Base-by-base conservation (phyloP, 2,797 vertebrate genomes). In the Notolepis coatsorum region DNA sequence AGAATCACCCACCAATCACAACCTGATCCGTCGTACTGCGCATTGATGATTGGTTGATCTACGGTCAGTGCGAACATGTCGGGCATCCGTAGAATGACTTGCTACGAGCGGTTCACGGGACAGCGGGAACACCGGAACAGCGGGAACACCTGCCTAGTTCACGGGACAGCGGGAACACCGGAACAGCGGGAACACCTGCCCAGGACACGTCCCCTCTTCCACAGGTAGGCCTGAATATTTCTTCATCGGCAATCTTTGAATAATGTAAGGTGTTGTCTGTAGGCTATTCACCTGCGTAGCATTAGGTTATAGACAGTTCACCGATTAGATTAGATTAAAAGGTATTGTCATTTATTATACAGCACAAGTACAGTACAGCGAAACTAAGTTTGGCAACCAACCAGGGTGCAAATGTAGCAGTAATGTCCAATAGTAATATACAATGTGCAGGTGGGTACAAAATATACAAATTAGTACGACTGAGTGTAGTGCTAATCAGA, bases 1-100 rank as follows among this genome's bases (percentile, higher is more conserved):
- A 25, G 4, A 12, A 64, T 48, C 12, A 20, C 15, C 21, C 50
- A 35, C 81, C 90, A 89, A 88, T 91, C 79, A 87, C 65, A 66
- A 30, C 21, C 37, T 24, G 59, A 73, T 59, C 75, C 62, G 77
- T 80, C 65, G 72, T 68, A 77, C 76, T 80, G n/a, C 68, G 67
- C 71, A 50, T 50, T 76, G 51, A 69, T 84, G 83, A 92, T 92
- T 91, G 91, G 91, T 69, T 70, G 55, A 79, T 77, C 80, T 57
- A n/a, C 8, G 66, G 54, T 6, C 1, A 35, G 75, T 82, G 86
- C 62, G 84, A 87, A 71, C 30, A 3, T 56, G 42, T 5, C 47
- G 64, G 73, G 60, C 75, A 63, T 61, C 77, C 62, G 71, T 66
- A 3, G 71, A 63, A 65, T 63, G 2, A 63, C 68, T 58, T 35